phyloP scores from a whole-genome alignment of 1,140 invertebrate genomes.

The Subanguina moxae region DNA sequence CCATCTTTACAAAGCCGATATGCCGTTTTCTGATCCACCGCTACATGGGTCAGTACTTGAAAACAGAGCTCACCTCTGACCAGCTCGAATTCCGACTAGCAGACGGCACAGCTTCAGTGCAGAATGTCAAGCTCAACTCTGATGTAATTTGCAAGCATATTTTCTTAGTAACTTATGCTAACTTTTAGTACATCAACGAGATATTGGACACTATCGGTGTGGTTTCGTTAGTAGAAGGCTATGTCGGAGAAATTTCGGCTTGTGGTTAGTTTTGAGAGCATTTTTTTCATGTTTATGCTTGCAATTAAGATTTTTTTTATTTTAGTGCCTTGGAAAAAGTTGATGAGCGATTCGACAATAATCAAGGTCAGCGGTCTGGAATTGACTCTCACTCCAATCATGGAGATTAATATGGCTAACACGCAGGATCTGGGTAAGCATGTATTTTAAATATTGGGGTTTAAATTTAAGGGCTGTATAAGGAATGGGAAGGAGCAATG shows the following conservation, averaged over 20 bases:
- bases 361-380: constrained; percentile 37
- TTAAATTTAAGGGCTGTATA: no score
- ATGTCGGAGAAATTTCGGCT: constrained; percentile 27
- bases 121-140: constrained; percentile 35
- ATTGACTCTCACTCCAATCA: constrained; percentile 35
- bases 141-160: constrained; percentile 23
- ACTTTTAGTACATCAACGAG: constrained; percentile 39
- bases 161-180: constrained; percentile 1
- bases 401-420: constrained; percentile 36
- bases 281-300: no score
- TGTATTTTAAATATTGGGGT: not conserved
- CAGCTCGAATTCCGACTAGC: constrained; percentile 33
- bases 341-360: constrained; percentile 32
- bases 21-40: constrained; percentile 46
- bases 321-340: constrained; percentile 35
- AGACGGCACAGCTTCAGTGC: constrained; percentile 37
- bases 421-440: constrained; percentile 40
- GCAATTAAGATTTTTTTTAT: no score
- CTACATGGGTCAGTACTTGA: constrained; percentile 49
- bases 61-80: constrained; percentile 34
- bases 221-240: constrained; percentile 33
- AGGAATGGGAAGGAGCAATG: not conserved
- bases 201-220: constrained; percentile 27
- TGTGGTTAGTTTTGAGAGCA: not conserved
- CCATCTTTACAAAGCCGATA: constrained; percentile 42